These are phyloP conservation scores for sheep (Ovis aries) DNA, from an alignment of 2,113 vertebrate species.

Conservation along the genomic window ARS-UI_Ramb_v3.0 NC_056063.1:52024501-52025000, in stretches of 20 bases:
- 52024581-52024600: neutral
- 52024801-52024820: neutral
- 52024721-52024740: fast-evolving
- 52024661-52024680: neutral
- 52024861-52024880: neutral
- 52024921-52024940: neutral
- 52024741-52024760: neutral
- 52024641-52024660: neutral
- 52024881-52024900: neutral
- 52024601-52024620: neutral
- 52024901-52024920: neutral
- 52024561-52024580: neutral
- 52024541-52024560: neutral
- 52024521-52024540: neutral
- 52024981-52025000: neutral
- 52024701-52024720: neutral
- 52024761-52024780: fast-evolving
- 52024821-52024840: neutral
- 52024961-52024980: neutral
- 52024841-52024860: neutral
- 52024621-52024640: neutral
- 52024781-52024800: neutral
- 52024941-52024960: neutral
- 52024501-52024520: neutral
- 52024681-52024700: neutral